phyloP scores from a whole-genome alignment of 2,888 invertebrate genomes.

The Drosophila aldrichi region DNA sequence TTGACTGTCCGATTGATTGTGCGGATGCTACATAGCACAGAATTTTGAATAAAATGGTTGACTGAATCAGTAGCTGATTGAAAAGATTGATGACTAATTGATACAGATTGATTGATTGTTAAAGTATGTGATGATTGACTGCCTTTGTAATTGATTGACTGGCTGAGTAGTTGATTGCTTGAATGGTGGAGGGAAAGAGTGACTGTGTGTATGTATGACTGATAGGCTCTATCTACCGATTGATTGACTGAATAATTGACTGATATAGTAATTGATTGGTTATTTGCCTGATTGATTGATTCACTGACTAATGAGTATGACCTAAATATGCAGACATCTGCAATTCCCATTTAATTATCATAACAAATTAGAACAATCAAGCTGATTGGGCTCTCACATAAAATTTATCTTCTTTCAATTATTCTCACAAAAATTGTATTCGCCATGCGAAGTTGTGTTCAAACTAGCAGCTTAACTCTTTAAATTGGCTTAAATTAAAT shows the following conservation, averaged over 20 bases:
- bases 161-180: background rate
- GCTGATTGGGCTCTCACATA: background rate
- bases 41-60: no score
- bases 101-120: background rate
- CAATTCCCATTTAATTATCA: background rate
- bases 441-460: background rate
- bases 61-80: background rate
- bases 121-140: background rate
- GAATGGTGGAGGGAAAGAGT: background rate
- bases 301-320: background rate
- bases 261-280: no score
- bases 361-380: background rate
- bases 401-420: background rate
- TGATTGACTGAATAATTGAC: background rate
- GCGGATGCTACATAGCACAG: no score
- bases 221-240: no score
- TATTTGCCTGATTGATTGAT: background rate
- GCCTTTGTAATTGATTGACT: background rate
- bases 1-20: background rate
- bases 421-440: background rate
- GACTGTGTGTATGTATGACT: background rate
- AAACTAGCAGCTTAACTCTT: background rate
- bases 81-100: no score
- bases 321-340: background rate
- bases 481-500: conserved; percentile 61